Base-by-base conservation (phyloP, 2,797 vertebrate species). In the Acrossocheilus fasciatus region DNA sequence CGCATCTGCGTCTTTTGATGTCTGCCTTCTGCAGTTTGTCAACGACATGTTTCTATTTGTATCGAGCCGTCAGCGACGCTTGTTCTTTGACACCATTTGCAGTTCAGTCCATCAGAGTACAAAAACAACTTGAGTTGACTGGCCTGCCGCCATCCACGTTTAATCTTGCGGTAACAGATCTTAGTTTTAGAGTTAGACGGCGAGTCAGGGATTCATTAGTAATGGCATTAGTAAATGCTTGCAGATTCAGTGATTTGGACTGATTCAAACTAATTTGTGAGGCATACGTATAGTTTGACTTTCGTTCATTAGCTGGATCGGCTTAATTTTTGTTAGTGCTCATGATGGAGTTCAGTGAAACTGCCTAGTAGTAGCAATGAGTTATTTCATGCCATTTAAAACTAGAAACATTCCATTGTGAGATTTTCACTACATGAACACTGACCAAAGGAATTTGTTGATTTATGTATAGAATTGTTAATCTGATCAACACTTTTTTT, bases 1-100 rank as follows among this genome's bases (percentile, higher is more conserved):
- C 12, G 15, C 39, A 75, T 79, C 64, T 45, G 30, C 66, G 1
- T 84, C 4, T 34, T 62, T 45, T 68, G 52, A 59, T n/a, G 70
- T 12, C 23, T 34, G 59, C 43, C 73, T 77, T 77, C 36, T 10
- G 47, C 47, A 36, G 62, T 84, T 84, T 84, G 74, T 77, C 62
- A 1, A 7, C 26, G 74, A 54, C 54, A 23, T 50, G 83, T 54
- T 68, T 68, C 34, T 83, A 50, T 75, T 50, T 50, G 26, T 34
- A 75, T 23, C 0, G 20, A 74, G 57, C 41, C 54, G 6, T 77
- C 73, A 76, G 57, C 17, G 9, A 64, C 0, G 43, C 18, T 70
- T 73, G 70, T 74, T 74, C 39, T 59, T 64, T 75, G 72, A 75
- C 54, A 36, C 12, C 4, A 43, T 72, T 47, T 62, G 72, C 18